Evolutionary conservation across 2,888 invertebrate genomes (phyloP).

Genomic region (Napeogenes inachia): DNA sequence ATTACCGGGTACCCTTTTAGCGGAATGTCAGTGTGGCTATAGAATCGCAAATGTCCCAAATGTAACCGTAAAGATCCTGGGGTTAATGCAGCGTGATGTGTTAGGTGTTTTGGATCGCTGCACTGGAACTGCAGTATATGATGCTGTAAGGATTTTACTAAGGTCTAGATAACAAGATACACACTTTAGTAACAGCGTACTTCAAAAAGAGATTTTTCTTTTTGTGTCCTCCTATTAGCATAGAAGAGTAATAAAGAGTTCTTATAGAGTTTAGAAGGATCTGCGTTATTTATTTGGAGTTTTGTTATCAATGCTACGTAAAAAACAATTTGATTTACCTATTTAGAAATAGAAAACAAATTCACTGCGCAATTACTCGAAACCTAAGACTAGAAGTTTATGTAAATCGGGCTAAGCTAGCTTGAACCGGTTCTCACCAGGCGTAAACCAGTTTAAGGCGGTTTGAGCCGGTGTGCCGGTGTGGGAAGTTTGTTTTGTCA

Average conservation of each 20-base stretch:
- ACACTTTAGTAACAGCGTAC: too few species aligned
- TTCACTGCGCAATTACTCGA: constrained; percentile 29
- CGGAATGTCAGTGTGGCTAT: constrained; percentile 40
- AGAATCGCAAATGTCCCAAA: constrained; percentile 42
- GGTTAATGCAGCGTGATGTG: constrained; percentile 39
- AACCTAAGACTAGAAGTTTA: constrained; percentile 35
- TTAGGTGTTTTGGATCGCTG: constrained; percentile 37
- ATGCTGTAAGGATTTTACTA: constrained; percentile 7
- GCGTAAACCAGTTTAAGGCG: constrained; percentile 42
- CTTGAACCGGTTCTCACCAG: constrained; percentile 37
- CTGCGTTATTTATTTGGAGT: too few species aligned
- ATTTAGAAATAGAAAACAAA: constrained; percentile 19
- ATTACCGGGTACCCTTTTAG: constrained; percentile 43
- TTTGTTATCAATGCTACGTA: background rate
- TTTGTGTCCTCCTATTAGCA: too few species aligned
- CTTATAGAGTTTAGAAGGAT: too few species aligned
- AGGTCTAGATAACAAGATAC: background rate
- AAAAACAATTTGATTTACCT: background rate
- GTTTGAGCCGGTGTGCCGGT: constrained; percentile 37
- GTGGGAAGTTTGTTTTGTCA: constrained; percentile 47
- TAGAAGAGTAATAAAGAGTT: too few species aligned
- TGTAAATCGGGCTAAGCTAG: constrained; percentile 37
- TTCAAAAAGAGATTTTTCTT: too few species aligned
- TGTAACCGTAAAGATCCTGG: constrained; percentile 38
- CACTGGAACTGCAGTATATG: constrained; percentile 26